phyloP scores from a whole-genome alignment of 2,888 invertebrate species.

The Leptinotarsa haldemani region DNA sequence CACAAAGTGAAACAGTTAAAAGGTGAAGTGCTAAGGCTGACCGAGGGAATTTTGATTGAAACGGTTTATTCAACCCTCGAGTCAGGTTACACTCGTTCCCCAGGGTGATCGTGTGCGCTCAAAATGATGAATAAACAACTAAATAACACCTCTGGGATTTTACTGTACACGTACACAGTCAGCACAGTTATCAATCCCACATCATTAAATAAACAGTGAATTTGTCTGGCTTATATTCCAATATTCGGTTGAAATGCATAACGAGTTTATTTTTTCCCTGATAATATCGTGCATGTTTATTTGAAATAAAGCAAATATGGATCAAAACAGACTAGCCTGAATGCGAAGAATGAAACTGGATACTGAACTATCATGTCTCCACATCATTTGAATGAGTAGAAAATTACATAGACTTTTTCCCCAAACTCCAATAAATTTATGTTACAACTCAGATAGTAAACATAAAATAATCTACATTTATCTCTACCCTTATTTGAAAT shows the following conservation, averaged over 20 bases:
- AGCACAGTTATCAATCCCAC: neutral
- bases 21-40: conserved; percentile 8
- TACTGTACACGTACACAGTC: conserved; percentile 4
- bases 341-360: too few relatives aligned
- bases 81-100: conserved; percentile 3
- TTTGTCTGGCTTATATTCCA: neutral
- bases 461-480: too few relatives aligned
- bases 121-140: conserved; percentile 26
- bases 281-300: neutral
- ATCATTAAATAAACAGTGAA: conserved; percentile 1
- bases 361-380: too few relatives aligned
- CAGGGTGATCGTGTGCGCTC: conserved; percentile 2
- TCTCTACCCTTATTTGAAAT: too few relatives aligned
- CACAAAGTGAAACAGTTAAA: conserved; percentile 15
- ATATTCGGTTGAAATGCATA: neutral
- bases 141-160: conserved; percentile 16
- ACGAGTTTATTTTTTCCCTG: neutral
- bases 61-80: conserved; percentile 27
- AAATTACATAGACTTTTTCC: too few relatives aligned
- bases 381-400: too few relatives aligned
- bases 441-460: too few relatives aligned
- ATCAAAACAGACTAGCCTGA: too few relatives aligned
- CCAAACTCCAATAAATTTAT: too few relatives aligned
- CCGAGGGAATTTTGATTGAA: conserved; percentile 21
- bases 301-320: neutral